phyloP scores from a whole-genome alignment of 2,888 invertebrate species.

The Euspilapteryx auroguttella region DNA sequence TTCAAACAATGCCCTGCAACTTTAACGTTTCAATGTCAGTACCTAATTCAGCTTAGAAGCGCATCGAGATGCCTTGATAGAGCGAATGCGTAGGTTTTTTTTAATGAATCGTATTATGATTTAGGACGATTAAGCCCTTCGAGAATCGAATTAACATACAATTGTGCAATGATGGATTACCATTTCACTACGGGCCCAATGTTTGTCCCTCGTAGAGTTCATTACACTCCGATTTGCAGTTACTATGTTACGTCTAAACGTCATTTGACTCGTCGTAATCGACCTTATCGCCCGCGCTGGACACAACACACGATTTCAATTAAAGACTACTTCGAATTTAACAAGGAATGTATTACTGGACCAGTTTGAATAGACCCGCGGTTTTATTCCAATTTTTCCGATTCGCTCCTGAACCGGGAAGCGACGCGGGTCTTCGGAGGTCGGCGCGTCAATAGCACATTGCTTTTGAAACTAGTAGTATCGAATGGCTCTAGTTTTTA shows the following conservation, averaged over 20 bases:
- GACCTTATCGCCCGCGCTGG: conserved; percentile 24
- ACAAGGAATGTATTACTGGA: conserved; percentile 34
- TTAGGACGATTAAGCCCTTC: no score
- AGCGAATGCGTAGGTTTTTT: no score
- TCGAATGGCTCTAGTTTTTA: conserved; percentile 8
- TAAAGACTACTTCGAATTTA: conserved; percentile 45
- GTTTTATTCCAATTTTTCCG: no score
- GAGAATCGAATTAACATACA: no score
- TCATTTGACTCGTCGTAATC: conserved; percentile 24
- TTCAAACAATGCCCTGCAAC: no score
- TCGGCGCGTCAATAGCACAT: conserved; percentile 34
- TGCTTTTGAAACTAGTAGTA: conserved; percentile 45
- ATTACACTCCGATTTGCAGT: conserved; percentile 24
- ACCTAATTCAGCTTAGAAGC: no score
- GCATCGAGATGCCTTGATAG: no score
- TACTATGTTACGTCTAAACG: conserved; percentile 13
- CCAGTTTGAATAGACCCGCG: conserved; percentile 25
- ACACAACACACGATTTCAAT: conserved; percentile 51
- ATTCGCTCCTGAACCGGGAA: no score
- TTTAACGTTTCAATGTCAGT: no score
- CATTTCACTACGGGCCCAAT: no score
- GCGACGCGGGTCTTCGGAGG: conserved; percentile 18
- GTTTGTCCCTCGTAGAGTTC: conserved; percentile 5
- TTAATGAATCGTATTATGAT: no score
- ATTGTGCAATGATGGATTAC: no score